Evolutionary conservation across 2,797 vertebrate genomes (phyloP), one percentile per base, ranked within the genome.

Genomic region (Poecile montanus): DNA sequence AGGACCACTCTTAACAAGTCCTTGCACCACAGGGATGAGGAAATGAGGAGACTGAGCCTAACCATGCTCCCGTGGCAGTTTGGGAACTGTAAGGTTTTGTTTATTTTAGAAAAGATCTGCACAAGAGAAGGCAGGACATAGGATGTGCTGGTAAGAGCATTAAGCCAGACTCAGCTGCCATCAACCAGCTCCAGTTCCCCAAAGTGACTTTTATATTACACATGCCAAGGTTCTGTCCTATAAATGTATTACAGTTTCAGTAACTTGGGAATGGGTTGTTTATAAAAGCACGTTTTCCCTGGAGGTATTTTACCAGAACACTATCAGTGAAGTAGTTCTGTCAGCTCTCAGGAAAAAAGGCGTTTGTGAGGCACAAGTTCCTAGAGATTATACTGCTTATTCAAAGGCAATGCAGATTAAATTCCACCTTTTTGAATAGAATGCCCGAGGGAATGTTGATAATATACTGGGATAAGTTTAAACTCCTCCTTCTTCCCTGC

Each of bases 291-390:
- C 20, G 1, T 84, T 84, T 61, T 63, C 30, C 60, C 89, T 66
- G 62, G 38, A 93, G 56, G 60, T 90, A 36, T 76, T 92, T 85
- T 77, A 91, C 27, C 76, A 61, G 79, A 79, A 27, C 8, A 1
- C 25, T 34, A 9, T 66, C 60, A 74, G 73, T 54, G 85, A 71
- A 92, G 47, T 29, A 76, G 48, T 34, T 79, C 85, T 88, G 71
- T 82, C 83, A 94, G 92, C 87, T 70, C 65, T 89, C 63, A 71
- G 88, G 80, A 71, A n/a, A 85, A 86, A 88, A 88, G 82, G 58
- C 3, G 0, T 53, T 13, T 63, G 50, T 27, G 77, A 93, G 70
- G 71, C 76, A 90, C 66, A 88, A 82, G 45, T 88, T 91, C 72
- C 82, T 82, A n/a, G 83, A 79, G 83, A 77, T 93, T 86, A 47